These are phyloP conservation scores for Thomomys bottae DNA, from an alignment of 2,113 vertebrate genomes.

Conservation along the genomic window DNA sequence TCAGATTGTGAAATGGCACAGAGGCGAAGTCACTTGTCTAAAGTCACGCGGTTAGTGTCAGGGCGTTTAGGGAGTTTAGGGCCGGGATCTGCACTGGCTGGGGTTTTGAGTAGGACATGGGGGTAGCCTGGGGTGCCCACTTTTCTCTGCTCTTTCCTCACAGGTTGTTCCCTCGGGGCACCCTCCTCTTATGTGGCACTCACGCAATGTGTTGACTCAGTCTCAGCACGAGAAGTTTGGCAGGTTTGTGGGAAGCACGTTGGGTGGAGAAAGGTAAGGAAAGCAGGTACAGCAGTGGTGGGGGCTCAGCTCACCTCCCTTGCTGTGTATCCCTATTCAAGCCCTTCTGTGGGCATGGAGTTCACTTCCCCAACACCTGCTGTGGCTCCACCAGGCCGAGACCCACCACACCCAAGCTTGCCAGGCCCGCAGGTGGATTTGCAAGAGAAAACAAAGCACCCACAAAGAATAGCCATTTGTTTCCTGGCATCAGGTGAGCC, in stretches of 20 bases:
- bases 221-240: not conserved
- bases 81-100: not conserved
- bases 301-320: not conserved
- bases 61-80: not conserved
- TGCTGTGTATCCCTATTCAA: not conserved
- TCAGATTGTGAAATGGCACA: not conserved
- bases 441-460: slow-evolving; percentile 56
- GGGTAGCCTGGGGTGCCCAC: rapidly evolving
- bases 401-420: not conserved
- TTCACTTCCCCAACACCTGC: not conserved
- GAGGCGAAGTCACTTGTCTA: not conserved
- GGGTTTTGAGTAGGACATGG: rapidly evolving
- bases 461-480: not conserved
- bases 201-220: rapidly evolving
- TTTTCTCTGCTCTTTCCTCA: rapidly evolving
- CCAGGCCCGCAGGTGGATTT: not conserved
- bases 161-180: rapidly evolving
- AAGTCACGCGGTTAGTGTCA: not conserved
- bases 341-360: not conserved
- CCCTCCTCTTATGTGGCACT: not conserved
- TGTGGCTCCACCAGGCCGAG: not conserved
- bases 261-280: not conserved
- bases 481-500: slow-evolving; percentile 28
- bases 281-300: not conserved
- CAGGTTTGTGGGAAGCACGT: not conserved